phyloP scores from a whole-genome alignment of 1,140 invertebrate species.

The Nephila pilipes region DNA sequence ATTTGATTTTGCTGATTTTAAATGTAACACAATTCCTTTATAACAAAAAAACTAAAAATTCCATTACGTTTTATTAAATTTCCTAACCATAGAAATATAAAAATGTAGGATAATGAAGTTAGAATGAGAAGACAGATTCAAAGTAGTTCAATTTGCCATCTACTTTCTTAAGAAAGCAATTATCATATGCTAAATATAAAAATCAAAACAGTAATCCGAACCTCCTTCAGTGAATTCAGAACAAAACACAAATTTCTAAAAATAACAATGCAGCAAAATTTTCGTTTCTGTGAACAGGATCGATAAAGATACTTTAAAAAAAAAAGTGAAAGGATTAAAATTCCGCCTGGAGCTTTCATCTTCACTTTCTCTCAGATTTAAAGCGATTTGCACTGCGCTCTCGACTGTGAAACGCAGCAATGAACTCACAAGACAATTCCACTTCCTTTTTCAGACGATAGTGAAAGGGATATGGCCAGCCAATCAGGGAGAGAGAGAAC shows the following conservation, averaged over 20 bases:
- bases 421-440: constrained; percentile 7
- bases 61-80: no score
- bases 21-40: no score
- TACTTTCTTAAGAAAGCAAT: no score
- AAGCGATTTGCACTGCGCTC: not conserved
- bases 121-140: no score
- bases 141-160: no score
- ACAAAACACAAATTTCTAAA: not conserved
- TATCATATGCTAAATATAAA: no score
- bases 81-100: no score
- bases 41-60: no score
- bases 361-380: not conserved
- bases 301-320: not conserved
- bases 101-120: no score
- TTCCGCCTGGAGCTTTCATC: not conserved
- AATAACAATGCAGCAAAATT: no score
- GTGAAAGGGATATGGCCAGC: constrained; percentile 1
- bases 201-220: no score
- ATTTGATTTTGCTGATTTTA: no score
- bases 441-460: not conserved
- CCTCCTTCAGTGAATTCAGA: not conserved
- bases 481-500: not conserved
- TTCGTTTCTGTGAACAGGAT: not conserved
- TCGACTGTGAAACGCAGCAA: constrained; percentile 2
- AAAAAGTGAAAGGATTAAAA: not conserved